A percentile compares a stretch with the other conserved stretches of the same genome.
Conservation (phyloP, 2,888 invertebrate species). For the Alloplasta piceator region DNA sequence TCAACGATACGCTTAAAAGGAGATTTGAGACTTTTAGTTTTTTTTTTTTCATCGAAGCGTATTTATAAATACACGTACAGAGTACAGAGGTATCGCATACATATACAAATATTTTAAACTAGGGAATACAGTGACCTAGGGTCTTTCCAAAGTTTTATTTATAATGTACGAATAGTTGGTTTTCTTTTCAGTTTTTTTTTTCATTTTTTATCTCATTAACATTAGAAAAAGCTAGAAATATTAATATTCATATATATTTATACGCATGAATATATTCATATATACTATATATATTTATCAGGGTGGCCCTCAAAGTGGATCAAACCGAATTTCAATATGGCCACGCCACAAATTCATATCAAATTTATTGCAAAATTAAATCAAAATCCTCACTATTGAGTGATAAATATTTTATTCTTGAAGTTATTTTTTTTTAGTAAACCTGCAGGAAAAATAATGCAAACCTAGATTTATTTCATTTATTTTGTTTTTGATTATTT, state of each 20-base stretch:
- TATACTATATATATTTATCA: conserved; percentile 53
- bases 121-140: conserved; percentile 75
- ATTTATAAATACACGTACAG: conserved; percentile 82
- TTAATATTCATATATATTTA: conserved; percentile 67
- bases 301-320: too few relatives aligned
- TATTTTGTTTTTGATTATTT: too few relatives aligned
- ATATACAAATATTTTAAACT: conserved; percentile 81
- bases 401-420: too few relatives aligned
- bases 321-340: too few relatives aligned
- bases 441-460: too few relatives aligned
- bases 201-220: conserved; percentile 67
- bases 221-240: conserved; percentile 72
- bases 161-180: conserved; percentile 60
- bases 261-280: conserved; percentile 62
- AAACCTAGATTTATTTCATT: too few relatives aligned
- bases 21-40: background rate
- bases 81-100: conserved; percentile 80
- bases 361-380: too few relatives aligned
- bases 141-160: conserved; percentile 76
- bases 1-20: too few relatives aligned
- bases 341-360: too few relatives aligned
- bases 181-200: conserved; percentile 37
- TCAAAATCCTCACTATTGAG: too few relatives aligned
- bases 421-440: too few relatives aligned
- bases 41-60: conserved; percentile 79